phyloP scores from a whole-genome alignment of 2,113 vertebrate species.

The Crotophaga sulcirostris region DNA sequence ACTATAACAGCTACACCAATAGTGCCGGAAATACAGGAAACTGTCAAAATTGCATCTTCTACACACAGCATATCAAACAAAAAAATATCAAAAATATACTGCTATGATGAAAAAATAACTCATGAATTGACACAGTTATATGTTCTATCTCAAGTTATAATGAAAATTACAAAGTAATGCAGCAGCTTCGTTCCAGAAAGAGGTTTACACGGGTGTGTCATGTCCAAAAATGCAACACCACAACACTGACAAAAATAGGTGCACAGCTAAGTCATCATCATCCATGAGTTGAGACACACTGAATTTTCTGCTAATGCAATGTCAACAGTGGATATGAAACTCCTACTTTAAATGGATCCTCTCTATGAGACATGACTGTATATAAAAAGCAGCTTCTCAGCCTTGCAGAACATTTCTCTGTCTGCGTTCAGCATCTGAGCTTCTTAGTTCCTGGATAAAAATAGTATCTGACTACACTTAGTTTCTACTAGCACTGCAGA shows the following conservation, averaged over 20 bases:
- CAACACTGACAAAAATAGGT: not conserved
- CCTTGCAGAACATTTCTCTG: not conserved
- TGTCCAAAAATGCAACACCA: not conserved
- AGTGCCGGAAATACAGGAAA: not conserved
- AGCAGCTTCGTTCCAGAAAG: not conserved
- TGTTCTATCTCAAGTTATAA: not conserved
- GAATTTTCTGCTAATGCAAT: not conserved
- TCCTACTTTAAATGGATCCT: not conserved
- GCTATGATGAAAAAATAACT: not conserved
- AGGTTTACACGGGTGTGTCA: not conserved
- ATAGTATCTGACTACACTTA: not conserved
- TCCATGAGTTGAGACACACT: not conserved
- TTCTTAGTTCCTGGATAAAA: not conserved
- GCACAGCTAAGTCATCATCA: not conserved
- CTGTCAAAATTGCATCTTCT: not conserved
- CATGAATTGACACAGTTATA: not conserved
- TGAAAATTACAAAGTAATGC: not conserved
- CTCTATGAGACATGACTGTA: not conserved
- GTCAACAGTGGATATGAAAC: not conserved
- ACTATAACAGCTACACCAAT: not conserved
- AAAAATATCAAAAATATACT: not conserved
- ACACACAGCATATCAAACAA: not conserved
- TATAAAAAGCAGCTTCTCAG: not conserved
- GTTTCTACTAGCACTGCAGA: not conserved
- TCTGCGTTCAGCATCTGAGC: not conserved